Conservation (phyloP, 2,113 vertebrate genomes). For the Epinephelus lanceolatus region DNA sequence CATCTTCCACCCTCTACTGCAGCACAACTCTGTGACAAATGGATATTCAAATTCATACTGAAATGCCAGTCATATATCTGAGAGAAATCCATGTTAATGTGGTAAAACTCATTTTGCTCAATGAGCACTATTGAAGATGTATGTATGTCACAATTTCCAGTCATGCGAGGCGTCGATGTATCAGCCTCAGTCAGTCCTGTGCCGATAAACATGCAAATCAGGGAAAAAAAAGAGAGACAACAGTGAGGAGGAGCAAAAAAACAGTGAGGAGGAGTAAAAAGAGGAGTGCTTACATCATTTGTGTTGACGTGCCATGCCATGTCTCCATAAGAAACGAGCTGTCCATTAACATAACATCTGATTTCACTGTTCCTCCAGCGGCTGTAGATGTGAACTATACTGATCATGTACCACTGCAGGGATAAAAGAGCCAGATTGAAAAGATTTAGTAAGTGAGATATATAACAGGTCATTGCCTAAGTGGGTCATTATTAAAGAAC, state of each 20-base stretch:
- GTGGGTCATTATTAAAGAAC: background rate
- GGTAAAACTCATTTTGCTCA: slow-evolving; percentile 40
- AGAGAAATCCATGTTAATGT: slow-evolving; percentile 38
- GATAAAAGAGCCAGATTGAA: slow-evolving; percentile 12
- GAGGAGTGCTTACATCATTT: slow-evolving; percentile 90
- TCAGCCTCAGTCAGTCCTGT: slow-evolving; percentile 1
- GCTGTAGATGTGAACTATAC: slow-evolving; percentile 98
- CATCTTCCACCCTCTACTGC: slow-evolving; percentile 17
- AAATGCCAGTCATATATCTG: slow-evolving; percentile 31
- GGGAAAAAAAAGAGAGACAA: background rate
- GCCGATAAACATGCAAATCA: slow-evolving; percentile 28
- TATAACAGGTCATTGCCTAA: background rate
- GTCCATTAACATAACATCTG: slow-evolving; percentile 98
- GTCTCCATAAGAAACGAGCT: slow-evolving; percentile 98
- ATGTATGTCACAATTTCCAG: background rate
- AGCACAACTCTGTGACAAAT: slow-evolving; percentile 35
- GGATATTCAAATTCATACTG: slow-evolving; percentile 42
- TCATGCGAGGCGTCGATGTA: background rate
- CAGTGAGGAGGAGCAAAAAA: slow-evolving; percentile 1
- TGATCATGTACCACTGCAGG: slow-evolving; percentile 98
- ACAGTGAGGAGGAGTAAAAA: background rate
- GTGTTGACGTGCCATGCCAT: slow-evolving; percentile 99
- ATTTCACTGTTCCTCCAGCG: slow-evolving; percentile 99
- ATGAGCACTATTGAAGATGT: slow-evolving; percentile 22
- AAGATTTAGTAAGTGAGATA: background rate